Conservation (phyloP, 1,140 invertebrate genomes). For the Drosophila rufa region DNA sequence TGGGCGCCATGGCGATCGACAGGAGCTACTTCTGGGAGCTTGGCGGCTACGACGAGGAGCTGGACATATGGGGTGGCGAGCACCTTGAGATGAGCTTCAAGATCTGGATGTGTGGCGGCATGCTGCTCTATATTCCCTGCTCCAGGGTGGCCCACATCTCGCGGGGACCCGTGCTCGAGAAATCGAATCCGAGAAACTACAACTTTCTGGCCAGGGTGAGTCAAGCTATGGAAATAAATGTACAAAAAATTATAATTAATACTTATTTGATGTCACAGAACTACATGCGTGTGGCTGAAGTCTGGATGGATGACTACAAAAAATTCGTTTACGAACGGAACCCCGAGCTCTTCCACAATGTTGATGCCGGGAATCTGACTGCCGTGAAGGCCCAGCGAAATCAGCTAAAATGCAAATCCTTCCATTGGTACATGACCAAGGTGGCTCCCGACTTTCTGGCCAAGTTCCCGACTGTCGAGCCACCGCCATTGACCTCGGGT, state of each 20-base stretch:
- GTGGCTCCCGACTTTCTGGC: slow-evolving; percentile 92
- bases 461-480: slow-evolving; percentile 92
- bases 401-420: slow-evolving; percentile 91
- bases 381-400: slow-evolving; percentile 88
- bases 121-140: slow-evolving; percentile 95
- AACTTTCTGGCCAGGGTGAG: slow-evolving; percentile 65
- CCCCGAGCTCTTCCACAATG: slow-evolving; percentile 87
- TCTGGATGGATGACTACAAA: slow-evolving; percentile 96
- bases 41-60: slow-evolving; percentile 95
- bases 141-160: slow-evolving; percentile 97
- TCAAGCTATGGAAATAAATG: too few species aligned
- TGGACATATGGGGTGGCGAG: slow-evolving; percentile 98
- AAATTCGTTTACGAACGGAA: slow-evolving; percentile 89
- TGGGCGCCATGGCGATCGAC: slow-evolving; percentile 97
- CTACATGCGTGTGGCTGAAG: slow-evolving; percentile 92
- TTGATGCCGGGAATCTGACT: slow-evolving; percentile 89
- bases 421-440: slow-evolving; percentile 94
- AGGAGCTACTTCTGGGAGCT: slow-evolving; percentile 97
- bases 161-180: slow-evolving; percentile 89
- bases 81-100: slow-evolving; percentile 99
- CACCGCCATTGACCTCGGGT: slow-evolving; percentile 89
- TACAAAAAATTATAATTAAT: background rate
- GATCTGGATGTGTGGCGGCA: slow-evolving; percentile 95
- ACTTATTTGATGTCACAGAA: slow-evolving; percentile 85
- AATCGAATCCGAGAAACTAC: slow-evolving; percentile 91